Conservation (phyloP, 2,888 invertebrate species). For the Brachyptera putata region DNA sequence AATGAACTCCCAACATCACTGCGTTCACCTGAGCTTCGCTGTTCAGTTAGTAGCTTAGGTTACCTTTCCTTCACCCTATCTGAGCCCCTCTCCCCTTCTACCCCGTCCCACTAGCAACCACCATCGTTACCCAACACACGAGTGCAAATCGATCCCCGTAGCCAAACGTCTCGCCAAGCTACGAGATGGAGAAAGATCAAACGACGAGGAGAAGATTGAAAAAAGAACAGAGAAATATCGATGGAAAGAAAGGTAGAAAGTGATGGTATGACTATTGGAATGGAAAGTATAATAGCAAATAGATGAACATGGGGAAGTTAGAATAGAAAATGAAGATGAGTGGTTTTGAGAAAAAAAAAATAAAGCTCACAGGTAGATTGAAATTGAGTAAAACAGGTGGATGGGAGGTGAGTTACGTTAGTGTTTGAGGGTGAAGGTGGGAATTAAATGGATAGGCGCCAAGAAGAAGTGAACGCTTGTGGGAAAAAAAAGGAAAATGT, state of each 20-base stretch:
- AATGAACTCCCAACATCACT: not conserved
- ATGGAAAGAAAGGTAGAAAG: constrained; percentile 10
- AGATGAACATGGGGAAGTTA: constrained; percentile 4
- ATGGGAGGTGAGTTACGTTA: not conserved
- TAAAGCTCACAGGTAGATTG: not conserved
- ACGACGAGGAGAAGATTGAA: constrained; percentile 18
- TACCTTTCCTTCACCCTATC: not conserved
- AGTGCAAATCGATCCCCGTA: constrained; percentile 17
- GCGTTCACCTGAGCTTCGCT: constrained; percentile 2
- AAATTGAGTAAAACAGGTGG: not conserved
- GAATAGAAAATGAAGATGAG: not conserved
- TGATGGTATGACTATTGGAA: not conserved
- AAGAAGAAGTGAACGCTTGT: no score
- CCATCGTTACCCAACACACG: constrained; percentile 7
- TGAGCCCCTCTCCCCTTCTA: not conserved
- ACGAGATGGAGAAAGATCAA: constrained; percentile 16
- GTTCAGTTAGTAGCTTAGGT: not conserved
- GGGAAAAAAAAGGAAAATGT: not conserved
- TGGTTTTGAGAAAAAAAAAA: not conserved
- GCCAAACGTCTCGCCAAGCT: not conserved
- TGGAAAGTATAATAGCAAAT: constrained; percentile 11
- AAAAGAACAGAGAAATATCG: not conserved
- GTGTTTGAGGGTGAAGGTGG: not conserved
- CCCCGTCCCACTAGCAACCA: not conserved
- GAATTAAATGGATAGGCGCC: not conserved